phyloP scores from a whole-genome alignment of 1,140 invertebrate species.

The Coptotermes formosanus region DNA sequence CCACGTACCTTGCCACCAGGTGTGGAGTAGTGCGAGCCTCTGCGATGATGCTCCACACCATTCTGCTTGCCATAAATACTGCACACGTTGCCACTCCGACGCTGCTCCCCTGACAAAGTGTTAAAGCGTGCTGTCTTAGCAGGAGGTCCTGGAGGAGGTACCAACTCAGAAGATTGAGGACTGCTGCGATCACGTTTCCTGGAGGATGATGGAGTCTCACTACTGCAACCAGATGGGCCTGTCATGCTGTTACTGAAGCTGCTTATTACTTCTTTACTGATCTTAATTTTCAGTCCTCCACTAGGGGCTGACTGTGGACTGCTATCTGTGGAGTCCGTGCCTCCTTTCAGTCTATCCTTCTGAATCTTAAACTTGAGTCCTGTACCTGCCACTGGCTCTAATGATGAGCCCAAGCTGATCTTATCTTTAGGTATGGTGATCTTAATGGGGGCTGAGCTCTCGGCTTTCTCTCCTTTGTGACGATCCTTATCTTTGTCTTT shows the following conservation, averaged over 20 bases:
- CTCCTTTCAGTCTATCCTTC: constrained; percentile 56
- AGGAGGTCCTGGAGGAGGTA: constrained; percentile 32
- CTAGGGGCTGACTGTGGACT: constrained; percentile 36
- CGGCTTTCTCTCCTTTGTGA: constrained; percentile 43
- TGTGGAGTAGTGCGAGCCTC: background rate
- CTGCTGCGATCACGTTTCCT: constrained; percentile 38
- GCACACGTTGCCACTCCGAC: constrained; percentile 18
- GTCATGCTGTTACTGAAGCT: constrained; percentile 49
- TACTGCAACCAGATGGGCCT: constrained; percentile 36
- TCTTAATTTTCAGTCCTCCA: constrained; percentile 41
- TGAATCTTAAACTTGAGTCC: constrained; percentile 64
- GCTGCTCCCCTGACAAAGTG: background rate
- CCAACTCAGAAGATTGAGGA: constrained; percentile 32
- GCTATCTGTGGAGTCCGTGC: constrained; percentile 40
- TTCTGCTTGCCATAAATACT: constrained; percentile 33
- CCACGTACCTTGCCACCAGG: constrained; percentile 30
- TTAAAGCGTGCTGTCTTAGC: constrained; percentile 30
- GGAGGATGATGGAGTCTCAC: constrained; percentile 27
- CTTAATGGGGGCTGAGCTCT: constrained; percentile 53
- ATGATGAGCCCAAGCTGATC: constrained; percentile 46
- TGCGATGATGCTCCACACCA: constrained; percentile 26
- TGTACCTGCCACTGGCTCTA: constrained; percentile 41
- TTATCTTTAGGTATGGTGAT: constrained; percentile 69
- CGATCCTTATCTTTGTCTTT: constrained; percentile 54
- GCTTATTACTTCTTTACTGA: constrained; percentile 37